These are phyloP conservation scores for Diuraphis noxia DNA, from an alignment of 1,140 invertebrate genomes.

Conservation along the genomic window DNA sequence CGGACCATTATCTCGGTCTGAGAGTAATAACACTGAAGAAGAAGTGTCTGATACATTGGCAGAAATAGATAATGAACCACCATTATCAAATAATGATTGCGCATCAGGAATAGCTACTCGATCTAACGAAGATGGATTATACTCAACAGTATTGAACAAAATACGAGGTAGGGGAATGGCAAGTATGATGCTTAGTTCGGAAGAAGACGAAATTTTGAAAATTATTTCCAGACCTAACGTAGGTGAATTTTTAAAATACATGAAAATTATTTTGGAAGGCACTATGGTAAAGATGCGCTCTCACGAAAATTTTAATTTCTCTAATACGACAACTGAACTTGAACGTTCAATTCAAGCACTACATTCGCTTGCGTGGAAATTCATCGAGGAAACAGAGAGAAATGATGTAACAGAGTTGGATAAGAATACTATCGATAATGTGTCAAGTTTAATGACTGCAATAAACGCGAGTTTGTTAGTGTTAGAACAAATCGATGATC, in stretches of 20 bases:
- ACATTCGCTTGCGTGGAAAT: conserved; percentile 27
- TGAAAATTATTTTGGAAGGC: conserved; percentile 44
- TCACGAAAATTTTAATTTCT: background rate
- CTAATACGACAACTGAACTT: background rate
- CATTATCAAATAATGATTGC: background rate
- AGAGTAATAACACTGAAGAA: conserved; percentile 54
- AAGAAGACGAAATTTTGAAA: background rate
- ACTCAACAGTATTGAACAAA: conserved; percentile 31
- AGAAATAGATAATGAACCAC: conserved; percentile 56
- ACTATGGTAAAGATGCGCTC: conserved; percentile 2
- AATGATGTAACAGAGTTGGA: background rate
- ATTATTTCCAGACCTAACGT: background rate
- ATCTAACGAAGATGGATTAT: conserved; percentile 8
- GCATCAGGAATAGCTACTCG: background rate
- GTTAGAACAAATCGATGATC: conserved; percentile 35
- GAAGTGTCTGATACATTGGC: conserved; percentile 57
- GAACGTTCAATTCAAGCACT: conserved; percentile 12
- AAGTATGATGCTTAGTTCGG: background rate
- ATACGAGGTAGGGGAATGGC: background rate
- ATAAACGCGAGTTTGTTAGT: conserved; percentile 36
- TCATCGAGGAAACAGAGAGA: background rate
- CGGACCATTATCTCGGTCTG: conserved; percentile 31
- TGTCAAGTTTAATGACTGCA: conserved; percentile 35
- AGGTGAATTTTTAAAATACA: conserved; percentile 31
- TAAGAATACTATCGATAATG: background rate